These are phyloP conservation scores for Athene noctua DNA, from an alignment of 2,113 vertebrate genomes.

Conservation along the genomic window DNA sequence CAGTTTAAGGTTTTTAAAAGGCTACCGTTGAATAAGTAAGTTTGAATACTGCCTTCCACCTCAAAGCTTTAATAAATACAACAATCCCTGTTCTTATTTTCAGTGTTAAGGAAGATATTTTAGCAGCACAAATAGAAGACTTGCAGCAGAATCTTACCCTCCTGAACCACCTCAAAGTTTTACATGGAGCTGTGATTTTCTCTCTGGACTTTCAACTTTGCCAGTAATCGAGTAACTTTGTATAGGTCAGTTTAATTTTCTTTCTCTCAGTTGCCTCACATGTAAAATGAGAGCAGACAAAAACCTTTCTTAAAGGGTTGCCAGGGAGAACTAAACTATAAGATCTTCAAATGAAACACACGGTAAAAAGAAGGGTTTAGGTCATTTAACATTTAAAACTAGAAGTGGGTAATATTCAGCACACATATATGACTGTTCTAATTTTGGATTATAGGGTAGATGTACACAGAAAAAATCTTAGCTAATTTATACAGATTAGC, in stretches of 20 bases:
- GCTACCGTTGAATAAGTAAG: not conserved
- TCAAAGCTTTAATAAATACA: not conserved
- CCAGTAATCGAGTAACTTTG: not conserved
- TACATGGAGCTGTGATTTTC: not conserved
- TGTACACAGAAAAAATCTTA: not conserved
- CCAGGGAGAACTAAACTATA: not conserved
- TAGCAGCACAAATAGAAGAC: not conserved
- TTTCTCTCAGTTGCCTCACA: not conserved
- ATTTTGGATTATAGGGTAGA: not conserved
- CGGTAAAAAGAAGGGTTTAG: not conserved
- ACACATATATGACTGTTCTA: not conserved
- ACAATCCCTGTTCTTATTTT: not conserved
- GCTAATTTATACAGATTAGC: not conserved
- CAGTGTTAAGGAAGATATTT: not conserved
- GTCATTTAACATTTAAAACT: not conserved
- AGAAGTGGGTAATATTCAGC: not conserved
- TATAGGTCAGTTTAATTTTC: not conserved
- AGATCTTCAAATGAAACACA: slow-evolving; percentile 20
- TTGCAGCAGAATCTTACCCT: not conserved
- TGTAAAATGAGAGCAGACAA: not conserved
- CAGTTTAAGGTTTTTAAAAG: not conserved
- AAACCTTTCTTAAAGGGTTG: not conserved
- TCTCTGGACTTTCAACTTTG: not conserved
- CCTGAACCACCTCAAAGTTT: not conserved
- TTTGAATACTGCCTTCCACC: not conserved